Conservation (phyloP, 1,140 invertebrate species). For the Leptonema lineaticorne region DNA sequence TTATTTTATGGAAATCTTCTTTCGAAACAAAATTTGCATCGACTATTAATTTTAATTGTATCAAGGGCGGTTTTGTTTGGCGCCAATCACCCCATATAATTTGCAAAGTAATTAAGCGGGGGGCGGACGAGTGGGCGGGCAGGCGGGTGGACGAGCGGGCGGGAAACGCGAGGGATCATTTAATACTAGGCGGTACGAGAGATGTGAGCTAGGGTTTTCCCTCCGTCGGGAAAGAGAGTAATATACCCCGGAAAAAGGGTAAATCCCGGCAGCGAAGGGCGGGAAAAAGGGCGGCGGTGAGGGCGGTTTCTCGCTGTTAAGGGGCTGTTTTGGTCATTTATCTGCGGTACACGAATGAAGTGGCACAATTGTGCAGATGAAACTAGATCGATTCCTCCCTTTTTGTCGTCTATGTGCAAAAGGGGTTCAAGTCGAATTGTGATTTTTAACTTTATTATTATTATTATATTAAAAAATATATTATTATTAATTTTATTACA, state of each 20-base stretch:
- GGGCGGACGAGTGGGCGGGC: neutral
- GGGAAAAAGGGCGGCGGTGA: neutral
- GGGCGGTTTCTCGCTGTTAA: neutral
- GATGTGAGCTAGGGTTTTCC: neutral
- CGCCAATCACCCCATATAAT: conserved; percentile 40
- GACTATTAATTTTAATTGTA: conserved; percentile 37
- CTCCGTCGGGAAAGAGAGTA: conserved; percentile 17
- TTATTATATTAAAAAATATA: too few species aligned
- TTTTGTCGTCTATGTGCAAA: neutral
- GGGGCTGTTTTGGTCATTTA: conserved; percentile 39
- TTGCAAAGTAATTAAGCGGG: conserved; percentile 41
- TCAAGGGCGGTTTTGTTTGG: conserved; percentile 37
- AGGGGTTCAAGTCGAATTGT: neutral
- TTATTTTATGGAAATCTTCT: conserved; percentile 35
- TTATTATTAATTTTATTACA: too few species aligned
- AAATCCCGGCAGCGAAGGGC: conserved; percentile 2
- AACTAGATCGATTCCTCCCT: too few species aligned
- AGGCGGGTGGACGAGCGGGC: neutral
- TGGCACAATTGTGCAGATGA: conserved; percentile 31
- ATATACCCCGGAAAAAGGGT: conserved; percentile 28
- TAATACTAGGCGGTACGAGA: conserved; percentile 18
- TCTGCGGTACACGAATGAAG: conserved; percentile 39
- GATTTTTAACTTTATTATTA: neutral
- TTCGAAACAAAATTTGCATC: conserved; percentile 38
- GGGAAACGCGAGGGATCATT: conserved; percentile 18